phyloP scores from a whole-genome alignment of 2,113 vertebrate genomes.

The Rhea americana region DNA sequence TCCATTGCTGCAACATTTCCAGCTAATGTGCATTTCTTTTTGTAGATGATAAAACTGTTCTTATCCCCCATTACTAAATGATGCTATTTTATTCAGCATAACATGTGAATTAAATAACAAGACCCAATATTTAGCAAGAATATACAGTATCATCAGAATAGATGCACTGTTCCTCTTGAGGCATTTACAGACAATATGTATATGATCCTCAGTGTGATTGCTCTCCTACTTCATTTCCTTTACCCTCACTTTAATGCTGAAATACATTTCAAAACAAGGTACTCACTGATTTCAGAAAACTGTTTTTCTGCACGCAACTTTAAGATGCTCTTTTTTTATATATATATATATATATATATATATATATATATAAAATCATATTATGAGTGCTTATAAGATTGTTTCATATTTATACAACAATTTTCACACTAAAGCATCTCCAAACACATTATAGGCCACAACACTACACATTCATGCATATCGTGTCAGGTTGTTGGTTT shows the following conservation, averaged over 20 bases:
- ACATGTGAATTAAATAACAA: conserved; percentile 48
- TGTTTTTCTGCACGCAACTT: neutral
- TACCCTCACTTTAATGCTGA: neutral
- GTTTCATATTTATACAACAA: neutral
- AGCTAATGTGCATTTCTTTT: conserved; percentile 8
- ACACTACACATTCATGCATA: neutral
- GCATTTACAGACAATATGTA: neutral
- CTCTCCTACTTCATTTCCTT: conserved; percentile 7
- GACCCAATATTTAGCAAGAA: conserved; percentile 41
- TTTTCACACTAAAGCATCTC: neutral
- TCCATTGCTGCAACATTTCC: neutral
- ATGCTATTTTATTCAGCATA: conserved; percentile 4
- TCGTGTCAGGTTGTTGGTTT: neutral
- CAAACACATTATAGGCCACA: accelerated
- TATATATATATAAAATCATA: too few species aligned
- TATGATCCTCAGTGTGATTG: neutral
- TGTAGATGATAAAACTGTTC: conserved; percentile 22
- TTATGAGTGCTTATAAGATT: accelerated
- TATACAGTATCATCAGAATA: neutral
- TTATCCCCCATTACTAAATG: conserved; percentile 36
- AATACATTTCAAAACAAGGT: neutral
- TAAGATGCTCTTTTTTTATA: neutral
- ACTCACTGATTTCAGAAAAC: neutral
- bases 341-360: too few species aligned
- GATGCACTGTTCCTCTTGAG: neutral